Conservation (phyloP, 2,888 invertebrate species). For the Lapara coniferarum region DNA sequence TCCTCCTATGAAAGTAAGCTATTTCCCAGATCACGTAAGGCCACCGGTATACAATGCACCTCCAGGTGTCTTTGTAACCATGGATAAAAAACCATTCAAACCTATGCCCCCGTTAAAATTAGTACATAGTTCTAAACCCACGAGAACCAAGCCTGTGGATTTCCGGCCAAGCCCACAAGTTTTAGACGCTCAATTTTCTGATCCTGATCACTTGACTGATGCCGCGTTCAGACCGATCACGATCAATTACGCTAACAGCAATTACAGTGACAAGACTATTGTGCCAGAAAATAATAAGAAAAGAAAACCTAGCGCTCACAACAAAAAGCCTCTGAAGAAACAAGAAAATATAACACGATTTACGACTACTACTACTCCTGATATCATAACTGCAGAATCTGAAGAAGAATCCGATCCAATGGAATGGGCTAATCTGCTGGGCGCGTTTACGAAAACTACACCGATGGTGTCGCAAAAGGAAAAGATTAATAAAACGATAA, state of each 20-base stretch:
- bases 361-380: constrained; percentile 61
- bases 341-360: constrained; percentile 54
- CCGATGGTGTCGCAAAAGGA: constrained; percentile 64
- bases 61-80: constrained; percentile 74
- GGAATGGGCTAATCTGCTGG: constrained; percentile 69
- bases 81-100: constrained; percentile 79
- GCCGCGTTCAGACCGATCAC: constrained; percentile 71
- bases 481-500: constrained; percentile 43
- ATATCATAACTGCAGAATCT: constrained; percentile 65
- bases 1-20: constrained; percentile 57
- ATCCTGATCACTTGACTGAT: constrained; percentile 61
- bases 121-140: constrained; percentile 52
- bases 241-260: constrained; percentile 50
- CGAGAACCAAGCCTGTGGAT: constrained; percentile 59
- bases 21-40: constrained; percentile 67
- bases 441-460: constrained; percentile 73
- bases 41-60: constrained; percentile 77
- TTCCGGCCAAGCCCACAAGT: constrained; percentile 76
- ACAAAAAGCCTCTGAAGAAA: constrained; percentile 61
- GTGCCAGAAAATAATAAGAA: constrained; percentile 51
- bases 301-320: constrained; percentile 48
- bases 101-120: constrained; percentile 76
- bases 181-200: constrained; percentile 62
- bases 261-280: constrained; percentile 40
- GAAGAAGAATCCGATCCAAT: constrained; percentile 53